These are phyloP conservation scores for Pyrocoelia pectoralis DNA, from an alignment of 2,888 invertebrate genomes.

Conservation along the genomic window DNA sequence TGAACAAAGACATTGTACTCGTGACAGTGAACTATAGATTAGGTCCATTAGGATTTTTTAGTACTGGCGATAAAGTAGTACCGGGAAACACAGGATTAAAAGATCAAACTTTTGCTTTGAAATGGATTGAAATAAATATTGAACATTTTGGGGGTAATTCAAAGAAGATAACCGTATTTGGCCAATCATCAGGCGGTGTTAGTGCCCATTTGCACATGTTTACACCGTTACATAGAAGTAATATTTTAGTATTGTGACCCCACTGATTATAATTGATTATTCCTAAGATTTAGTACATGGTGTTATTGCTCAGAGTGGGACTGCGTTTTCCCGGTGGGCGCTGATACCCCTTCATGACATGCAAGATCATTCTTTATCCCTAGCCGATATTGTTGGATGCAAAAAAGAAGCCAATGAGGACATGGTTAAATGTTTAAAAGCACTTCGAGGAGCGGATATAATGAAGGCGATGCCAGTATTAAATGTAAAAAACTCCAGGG, in stretches of 20 bases:
- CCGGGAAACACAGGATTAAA: slow-evolving; percentile 50
- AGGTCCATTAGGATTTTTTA: slow-evolving; percentile 52
- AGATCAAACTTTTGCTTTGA: slow-evolving; percentile 50
- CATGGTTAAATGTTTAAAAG: slow-evolving; percentile 70
- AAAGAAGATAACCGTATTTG: slow-evolving; percentile 53
- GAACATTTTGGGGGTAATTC: slow-evolving; percentile 48
- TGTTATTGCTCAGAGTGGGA: slow-evolving; percentile 69
- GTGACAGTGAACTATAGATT: slow-evolving; percentile 53
- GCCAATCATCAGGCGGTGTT: slow-evolving; percentile 57
- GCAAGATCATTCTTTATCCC: slow-evolving; percentile 64
- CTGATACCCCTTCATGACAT: slow-evolving; percentile 64
- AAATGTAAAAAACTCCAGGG: neutral
- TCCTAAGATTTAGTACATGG: slow-evolving; percentile 50
- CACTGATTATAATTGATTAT: no score
- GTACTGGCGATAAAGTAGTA: slow-evolving; percentile 46
- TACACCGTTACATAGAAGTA: slow-evolving; percentile 54
- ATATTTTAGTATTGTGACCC: no score
- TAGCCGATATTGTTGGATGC: slow-evolving; percentile 70
- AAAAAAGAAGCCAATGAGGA: slow-evolving; percentile 61
- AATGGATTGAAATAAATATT: slow-evolving; percentile 51
- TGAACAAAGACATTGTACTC: slow-evolving; percentile 74
- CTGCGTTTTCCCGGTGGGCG: neutral
- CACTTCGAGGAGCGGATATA: slow-evolving; percentile 68
- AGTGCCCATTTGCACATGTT: slow-evolving; percentile 56
- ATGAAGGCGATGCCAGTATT: slow-evolving; percentile 52